Base-by-base conservation (phyloP, 2,888 invertebrate species). In the Drosophila paranaensis region DNA sequence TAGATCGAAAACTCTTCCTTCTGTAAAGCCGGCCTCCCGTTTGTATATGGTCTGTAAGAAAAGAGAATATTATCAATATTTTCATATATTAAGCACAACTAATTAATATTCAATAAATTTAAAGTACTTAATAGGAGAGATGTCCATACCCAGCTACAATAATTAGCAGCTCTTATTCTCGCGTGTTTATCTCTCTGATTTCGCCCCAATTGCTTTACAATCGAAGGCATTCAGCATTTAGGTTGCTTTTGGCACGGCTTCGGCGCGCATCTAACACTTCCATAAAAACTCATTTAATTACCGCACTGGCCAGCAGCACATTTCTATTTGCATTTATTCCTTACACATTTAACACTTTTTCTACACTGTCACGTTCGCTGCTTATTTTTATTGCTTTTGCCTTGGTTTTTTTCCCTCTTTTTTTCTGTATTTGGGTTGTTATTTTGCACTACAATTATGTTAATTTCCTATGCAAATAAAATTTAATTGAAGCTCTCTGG, bases 381-480 rank as follows among this genome's bases (percentile, higher is more conserved):
- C 74, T 89, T 85, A 74, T 65, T 89, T 81, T 84, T 89, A 79
- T 89, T 75, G 88, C 83, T 16, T 27, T 70, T 73, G 75, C 58
- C 48, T 40, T 42, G 25, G 45, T 13, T 60, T 48, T 43, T 43
- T 40, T 27, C 16, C 39, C 51, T 48, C 51, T 68, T 60, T 66
- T 50, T 43, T 48, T 61, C 68, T 45, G 63, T 75, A 79, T 87
- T 83, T 77, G 67, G 72, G 81, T 56, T 72, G 62, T 85, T 89
- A 87, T 79, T 79, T 77, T 88, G 75, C 80, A 89, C 82, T 89
- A 91, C 92, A 92, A 91, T 91, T 91, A 91, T 92, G 91, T 90
- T 91, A 91, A 91, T 91, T 91, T 91, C 90, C 91, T 91, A 91
- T 91, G 91, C 92, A 91, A 91, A 91, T 91, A 91, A 90, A 91